These are phyloP conservation scores for Cremastinae sp. DNA, from an alignment of 2,888 invertebrate genomes.

Conservation along the genomic window DNA sequence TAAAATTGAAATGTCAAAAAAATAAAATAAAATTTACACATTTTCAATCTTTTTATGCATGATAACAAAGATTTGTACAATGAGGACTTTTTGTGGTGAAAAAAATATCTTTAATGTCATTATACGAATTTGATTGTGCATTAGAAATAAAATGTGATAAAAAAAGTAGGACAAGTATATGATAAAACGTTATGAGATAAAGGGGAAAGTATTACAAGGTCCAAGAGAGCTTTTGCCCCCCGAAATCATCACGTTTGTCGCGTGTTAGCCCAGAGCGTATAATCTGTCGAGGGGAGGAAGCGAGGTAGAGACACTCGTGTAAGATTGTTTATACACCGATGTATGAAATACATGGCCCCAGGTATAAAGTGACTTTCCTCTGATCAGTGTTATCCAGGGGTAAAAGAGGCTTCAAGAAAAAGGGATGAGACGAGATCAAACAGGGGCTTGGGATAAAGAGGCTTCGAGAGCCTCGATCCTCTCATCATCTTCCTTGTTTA, in stretches of 20 bases:
- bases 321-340: not conserved
- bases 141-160: too few relatives aligned
- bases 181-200: not conserved
- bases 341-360: conserved; percentile 19
- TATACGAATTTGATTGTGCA: too few relatives aligned
- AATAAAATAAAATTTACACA: too few relatives aligned
- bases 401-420: conserved; percentile 45
- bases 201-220: not conserved
- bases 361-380: conserved; percentile 30
- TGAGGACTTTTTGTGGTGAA: too few relatives aligned
- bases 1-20: too few relatives aligned
- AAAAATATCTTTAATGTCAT: too few relatives aligned
- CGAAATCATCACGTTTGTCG: not conserved
- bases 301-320: conserved; percentile 3
- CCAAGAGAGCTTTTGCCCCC: too few relatives aligned
- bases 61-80: too few relatives aligned
- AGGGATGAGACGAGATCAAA: conserved; percentile 60
- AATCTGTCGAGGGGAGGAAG: not conserved
- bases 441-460: conserved; percentile 24
- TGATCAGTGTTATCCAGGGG: too few relatives aligned
- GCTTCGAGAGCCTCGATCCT: conserved; percentile 34
- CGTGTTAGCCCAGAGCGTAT: not conserved
- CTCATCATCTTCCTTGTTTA: not conserved
- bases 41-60: too few relatives aligned
- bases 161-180: too few relatives aligned